phyloP scores from a whole-genome alignment of 2,888 invertebrate genomes.

The Leucophenga maculata region DNA sequence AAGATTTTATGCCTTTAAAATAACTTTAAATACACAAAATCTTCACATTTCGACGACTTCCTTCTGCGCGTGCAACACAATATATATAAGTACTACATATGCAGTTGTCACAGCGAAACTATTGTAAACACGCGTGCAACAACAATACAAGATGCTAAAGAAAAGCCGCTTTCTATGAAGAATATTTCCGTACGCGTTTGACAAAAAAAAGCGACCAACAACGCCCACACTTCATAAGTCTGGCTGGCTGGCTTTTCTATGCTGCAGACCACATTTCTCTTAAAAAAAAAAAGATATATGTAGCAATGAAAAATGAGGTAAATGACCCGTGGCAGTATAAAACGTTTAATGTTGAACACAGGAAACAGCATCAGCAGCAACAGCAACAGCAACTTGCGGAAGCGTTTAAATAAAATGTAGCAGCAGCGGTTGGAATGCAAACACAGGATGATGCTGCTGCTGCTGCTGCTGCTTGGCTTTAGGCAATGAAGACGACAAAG shows the following conservation, averaged over 20 bases:
- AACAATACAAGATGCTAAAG: too few species aligned
- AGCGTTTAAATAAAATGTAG: constrained; percentile 4
- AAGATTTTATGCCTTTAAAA: too few species aligned
- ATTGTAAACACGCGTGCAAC: too few species aligned
- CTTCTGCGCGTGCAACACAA: too few species aligned
- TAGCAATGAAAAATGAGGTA: constrained; percentile 39
- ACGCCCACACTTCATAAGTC: background rate
- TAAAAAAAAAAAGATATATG: background rate
- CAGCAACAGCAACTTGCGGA: background rate
- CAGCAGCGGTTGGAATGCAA: background rate
- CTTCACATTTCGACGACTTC: too few species aligned
- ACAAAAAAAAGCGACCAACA: constrained; percentile 51
- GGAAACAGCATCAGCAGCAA: background rate
- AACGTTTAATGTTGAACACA: constrained; percentile 16
- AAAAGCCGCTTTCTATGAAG: background rate
- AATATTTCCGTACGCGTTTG: constrained; percentile 2
- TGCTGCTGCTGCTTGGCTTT: too few species aligned
- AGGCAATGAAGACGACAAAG: background rate
- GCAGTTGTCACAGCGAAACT: too few species aligned
- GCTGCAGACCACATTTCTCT: background rate
- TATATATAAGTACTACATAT: too few species aligned
- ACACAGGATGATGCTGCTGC: background rate
- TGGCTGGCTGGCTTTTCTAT: too few species aligned
- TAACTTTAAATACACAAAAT: too few species aligned
- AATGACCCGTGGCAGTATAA: constrained; percentile 43